phyloP scores from a whole-genome alignment of 2,113 vertebrate genomes.

The Lagopus leucura region DNA sequence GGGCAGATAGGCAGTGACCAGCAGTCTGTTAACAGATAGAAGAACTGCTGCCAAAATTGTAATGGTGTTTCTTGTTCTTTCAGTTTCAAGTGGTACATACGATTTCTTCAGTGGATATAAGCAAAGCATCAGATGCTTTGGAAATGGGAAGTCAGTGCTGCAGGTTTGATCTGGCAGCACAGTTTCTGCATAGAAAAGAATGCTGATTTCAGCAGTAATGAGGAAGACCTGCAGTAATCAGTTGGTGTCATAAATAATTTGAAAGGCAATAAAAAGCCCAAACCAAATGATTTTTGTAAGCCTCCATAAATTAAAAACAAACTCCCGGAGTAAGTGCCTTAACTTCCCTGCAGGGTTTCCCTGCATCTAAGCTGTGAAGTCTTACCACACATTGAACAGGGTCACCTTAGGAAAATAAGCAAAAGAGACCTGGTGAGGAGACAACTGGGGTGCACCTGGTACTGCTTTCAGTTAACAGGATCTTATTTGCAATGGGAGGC shows the following conservation, averaged over 20 bases:
- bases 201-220: background rate
- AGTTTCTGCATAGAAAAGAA: background rate
- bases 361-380: background rate
- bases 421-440: background rate
- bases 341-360: background rate
- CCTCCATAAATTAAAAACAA: background rate
- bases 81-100: background rate
- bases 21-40: background rate
- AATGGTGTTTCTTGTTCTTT: background rate
- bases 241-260: background rate
- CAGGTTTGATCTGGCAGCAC: background rate
- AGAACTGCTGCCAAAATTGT: background rate
- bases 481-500: slow-evolving; percentile 16
- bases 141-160: background rate
- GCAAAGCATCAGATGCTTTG: background rate
- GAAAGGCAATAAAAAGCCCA: background rate
- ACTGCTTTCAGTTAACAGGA: background rate
- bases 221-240: background rate
- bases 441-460: background rate
- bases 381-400: background rate
- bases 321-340: background rate
- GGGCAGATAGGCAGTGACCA: background rate
- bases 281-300: background rate
- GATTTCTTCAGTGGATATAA: background rate
- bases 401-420: background rate